Percentiles rank a stretch among this genome's conserved stretches.
phyloP scores from a whole-genome alignment of 2,113 vertebrate species.

The Oryzias woworae region DNA sequence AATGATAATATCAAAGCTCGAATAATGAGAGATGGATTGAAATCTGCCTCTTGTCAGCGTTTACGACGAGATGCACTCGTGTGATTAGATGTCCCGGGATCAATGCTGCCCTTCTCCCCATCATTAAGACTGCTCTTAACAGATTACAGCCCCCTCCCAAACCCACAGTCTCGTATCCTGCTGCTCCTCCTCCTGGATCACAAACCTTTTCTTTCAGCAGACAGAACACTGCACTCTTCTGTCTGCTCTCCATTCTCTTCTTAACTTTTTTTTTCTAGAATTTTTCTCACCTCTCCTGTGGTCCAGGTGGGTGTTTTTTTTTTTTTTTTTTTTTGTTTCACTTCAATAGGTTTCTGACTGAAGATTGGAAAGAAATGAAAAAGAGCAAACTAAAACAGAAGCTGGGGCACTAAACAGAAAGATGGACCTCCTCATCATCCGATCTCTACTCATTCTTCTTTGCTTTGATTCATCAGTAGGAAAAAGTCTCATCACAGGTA shows the following conservation, averaged over 20 bases:
- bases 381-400: conserved; percentile 24
- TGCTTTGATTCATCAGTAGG: conserved; percentile 52
- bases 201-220: conserved; percentile 20
- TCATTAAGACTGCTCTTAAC: conserved; percentile 78
- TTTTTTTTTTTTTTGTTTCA: not conserved
- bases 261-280: conserved; percentile 1
- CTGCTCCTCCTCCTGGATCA: conserved; percentile 53
- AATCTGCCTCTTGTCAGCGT: conserved; percentile 77
- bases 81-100: conserved; percentile 72
- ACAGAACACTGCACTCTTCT: conserved; percentile 3
- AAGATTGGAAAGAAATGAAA: conserved; percentile 35
- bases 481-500: conserved; percentile 71
- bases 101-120: conserved; percentile 69
- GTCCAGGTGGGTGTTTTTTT: not conserved
- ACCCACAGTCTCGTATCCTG: conserved; percentile 45
- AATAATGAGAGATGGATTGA: conserved; percentile 64
- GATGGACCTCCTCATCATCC: conserved; percentile 45
- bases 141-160: conserved; percentile 69
- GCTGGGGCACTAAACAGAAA: conserved; percentile 16
- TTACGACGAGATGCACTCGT: conserved; percentile 74
- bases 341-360: conserved; percentile 3
- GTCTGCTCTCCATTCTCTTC: conserved; percentile 3
- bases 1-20: conserved; percentile 60
- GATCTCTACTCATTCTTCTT: conserved; percentile 55
- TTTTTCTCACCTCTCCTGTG: not conserved